Conservation (phyloP, 1,140 invertebrate genomes). For the Scaptodrosophila lebanonensis region DNA sequence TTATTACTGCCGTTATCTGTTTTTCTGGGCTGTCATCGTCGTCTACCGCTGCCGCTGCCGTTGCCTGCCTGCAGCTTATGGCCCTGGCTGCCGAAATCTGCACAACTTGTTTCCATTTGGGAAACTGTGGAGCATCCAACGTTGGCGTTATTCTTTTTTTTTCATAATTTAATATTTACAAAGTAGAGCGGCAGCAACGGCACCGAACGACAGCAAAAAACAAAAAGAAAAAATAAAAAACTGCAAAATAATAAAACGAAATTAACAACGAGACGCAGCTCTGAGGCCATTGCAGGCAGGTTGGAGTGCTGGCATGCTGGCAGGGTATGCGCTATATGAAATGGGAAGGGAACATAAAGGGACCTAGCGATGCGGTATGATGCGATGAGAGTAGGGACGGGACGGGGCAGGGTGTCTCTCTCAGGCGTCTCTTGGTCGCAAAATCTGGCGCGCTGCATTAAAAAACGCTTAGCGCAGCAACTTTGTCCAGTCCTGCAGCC, state of each 20-base stretch:
- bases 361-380: neutral
- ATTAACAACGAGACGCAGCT: constrained; percentile 55
- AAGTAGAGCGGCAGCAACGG: constrained; percentile 57
- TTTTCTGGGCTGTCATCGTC: constrained; percentile 36
- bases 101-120: constrained; percentile 41
- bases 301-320: no score
- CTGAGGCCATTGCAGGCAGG: constrained; percentile 11
- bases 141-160: neutral
- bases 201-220: constrained; percentile 8
- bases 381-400: constrained; percentile 12
- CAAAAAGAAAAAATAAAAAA: constrained; percentile 30
- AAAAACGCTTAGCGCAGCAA: constrained; percentile 73
- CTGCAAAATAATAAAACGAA: constrained; percentile 74
- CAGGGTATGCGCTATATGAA: no score
- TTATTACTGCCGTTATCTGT: constrained; percentile 70
- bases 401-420: neutral
- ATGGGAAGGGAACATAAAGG: neutral
- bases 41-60: constrained; percentile 11
- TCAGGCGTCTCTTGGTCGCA: neutral
- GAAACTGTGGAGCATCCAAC: constrained; percentile 40
- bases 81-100: constrained; percentile 1
- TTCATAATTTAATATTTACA: constrained; percentile 75
- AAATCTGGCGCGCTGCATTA: constrained; percentile 68
- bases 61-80: constrained; percentile 13
- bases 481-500: no score